These are phyloP conservation scores for Parasteatoda lunata DNA, from an alignment of 2,888 invertebrate genomes.

Conservation along the genomic window DNA sequence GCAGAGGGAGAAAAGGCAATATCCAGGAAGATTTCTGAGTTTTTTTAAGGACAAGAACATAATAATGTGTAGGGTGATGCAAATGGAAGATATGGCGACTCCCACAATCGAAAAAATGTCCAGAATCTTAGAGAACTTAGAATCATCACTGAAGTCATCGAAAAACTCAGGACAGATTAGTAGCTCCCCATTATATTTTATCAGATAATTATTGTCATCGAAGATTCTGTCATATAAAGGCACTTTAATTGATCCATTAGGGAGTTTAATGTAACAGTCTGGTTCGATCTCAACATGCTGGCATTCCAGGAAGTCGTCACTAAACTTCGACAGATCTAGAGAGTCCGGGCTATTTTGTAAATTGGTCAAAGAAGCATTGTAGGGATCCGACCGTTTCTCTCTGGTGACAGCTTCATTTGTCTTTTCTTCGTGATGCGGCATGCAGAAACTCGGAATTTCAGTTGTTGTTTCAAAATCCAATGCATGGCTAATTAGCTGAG, in stretches of 20 bases:
- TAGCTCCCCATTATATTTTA: not conserved
- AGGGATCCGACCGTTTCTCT: too few relatives aligned
- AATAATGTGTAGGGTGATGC: slow-evolving; percentile 76
- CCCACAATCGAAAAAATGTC: slow-evolving; percentile 6
- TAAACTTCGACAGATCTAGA: not conserved
- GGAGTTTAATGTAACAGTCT: not conserved
- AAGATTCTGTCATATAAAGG: slow-evolving; percentile 9
- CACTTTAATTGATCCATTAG: slow-evolving; percentile 12
- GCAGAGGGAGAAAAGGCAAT: slow-evolving; percentile 72
- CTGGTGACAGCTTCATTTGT: too few relatives aligned
- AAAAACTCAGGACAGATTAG: slow-evolving; percentile 18
- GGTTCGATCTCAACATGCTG: not conserved
- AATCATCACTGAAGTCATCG: not conserved
- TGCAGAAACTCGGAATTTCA: too few relatives aligned
- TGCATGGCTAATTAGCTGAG: too few relatives aligned
- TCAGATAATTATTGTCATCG: not conserved
- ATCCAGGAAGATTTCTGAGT: slow-evolving; percentile 74
- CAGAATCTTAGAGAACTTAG: not conserved
- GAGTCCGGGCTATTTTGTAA: not conserved
- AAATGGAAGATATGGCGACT: slow-evolving; percentile 74
- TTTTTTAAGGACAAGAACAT: slow-evolving; percentile 76
- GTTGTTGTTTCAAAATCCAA: too few relatives aligned
- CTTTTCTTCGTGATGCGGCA: too few relatives aligned
- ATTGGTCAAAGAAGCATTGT: not conserved
- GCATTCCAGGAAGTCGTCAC: slow-evolving; percentile 26